phyloP scores from a whole-genome alignment of 2,888 invertebrate species.

The Caenorhabditis sp. region DNA sequence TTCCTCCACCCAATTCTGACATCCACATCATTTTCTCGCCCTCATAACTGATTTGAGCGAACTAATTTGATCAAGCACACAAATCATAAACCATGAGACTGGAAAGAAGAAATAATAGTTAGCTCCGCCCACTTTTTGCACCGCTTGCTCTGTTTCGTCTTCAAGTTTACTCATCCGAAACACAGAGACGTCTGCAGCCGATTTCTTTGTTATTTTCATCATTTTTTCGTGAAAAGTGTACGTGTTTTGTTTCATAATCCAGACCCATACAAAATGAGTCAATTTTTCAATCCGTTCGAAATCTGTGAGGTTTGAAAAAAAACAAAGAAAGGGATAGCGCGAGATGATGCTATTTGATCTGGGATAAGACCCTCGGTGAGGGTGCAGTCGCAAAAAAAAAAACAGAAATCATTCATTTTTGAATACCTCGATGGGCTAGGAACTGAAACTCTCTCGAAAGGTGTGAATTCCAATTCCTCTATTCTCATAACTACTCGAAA shows the following conservation, averaged over 20 bases:
- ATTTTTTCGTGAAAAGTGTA: not conserved
- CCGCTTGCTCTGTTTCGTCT: not conserved
- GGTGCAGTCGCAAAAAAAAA: not conserved
- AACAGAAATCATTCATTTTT: not conserved
- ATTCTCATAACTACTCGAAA: no score
- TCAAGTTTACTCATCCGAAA: slow-evolving; percentile 26
- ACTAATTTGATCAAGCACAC: slow-evolving; percentile 41
- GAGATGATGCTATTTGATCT: slow-evolving; percentile 1
- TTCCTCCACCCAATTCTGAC: no score
- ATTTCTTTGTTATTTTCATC: slow-evolving; percentile 17
- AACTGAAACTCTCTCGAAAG: no score
- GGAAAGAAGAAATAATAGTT: not conserved
- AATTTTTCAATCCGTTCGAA: slow-evolving; percentile 10
- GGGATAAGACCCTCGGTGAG: not conserved
- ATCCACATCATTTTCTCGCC: slow-evolving; percentile 4
- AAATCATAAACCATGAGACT: not conserved
- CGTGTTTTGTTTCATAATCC: slow-evolving; percentile 21
- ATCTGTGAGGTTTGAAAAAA: not conserved
- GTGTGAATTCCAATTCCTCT: no score
- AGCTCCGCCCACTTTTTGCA: slow-evolving; percentile 21
- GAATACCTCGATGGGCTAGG: no score
- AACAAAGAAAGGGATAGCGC: not conserved
- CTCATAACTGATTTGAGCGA: slow-evolving; percentile 9
- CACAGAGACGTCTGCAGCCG: not conserved
- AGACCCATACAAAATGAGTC: not conserved